Evolutionary conservation across 1,140 invertebrate genomes (phyloP), one percentile per base, ranked within the genome.

Genomic region (Magallana angulata): DNA sequence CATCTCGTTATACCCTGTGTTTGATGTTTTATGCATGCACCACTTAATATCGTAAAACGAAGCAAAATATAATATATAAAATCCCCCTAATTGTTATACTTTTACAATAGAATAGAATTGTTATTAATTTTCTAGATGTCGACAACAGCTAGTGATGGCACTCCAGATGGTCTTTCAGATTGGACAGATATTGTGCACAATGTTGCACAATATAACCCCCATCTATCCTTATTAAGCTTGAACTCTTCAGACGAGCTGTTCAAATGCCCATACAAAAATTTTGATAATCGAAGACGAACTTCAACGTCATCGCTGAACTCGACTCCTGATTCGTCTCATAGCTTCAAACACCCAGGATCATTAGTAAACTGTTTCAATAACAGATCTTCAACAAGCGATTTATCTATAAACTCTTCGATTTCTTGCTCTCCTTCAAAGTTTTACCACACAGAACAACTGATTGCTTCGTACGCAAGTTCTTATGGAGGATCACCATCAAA

Each of bases 141-240:
- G 11, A 71, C 7, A 30, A 24, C 9, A 71, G 24, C 36, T 30
- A 68, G 5, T 30, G 68, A 71, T 24, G 68, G 36, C 5, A 9
- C 68, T 18, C 36, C 68, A 7, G 68, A 71, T 71, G 7, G n/a
- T 7, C 18, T 71, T 7, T 71, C 68, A 71, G 68, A 71, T 24
- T 71, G 68, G 68, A 71, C 68, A 71, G 68, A 71, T 1, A 71
- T 71, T 71, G 68, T 71, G n/a, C 68, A 71, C 11, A 71, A 71
- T 71, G 68, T 71, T 7, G 24, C 68, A 24, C 68, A 71, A 6
- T 71, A 71, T 30, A 71, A 71, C 36, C 68, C 68, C 9, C 24
- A 30, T 8, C 18, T 71, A 71, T 71, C 68, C 68, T 36, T 24
- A 71, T 9, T 36, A 30, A 24, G 18, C 8, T 71, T 18, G 68